Evolutionary conservation across 2,888 invertebrate species (phyloP).

Genomic region (Schizotus pectinicornis): DNA sequence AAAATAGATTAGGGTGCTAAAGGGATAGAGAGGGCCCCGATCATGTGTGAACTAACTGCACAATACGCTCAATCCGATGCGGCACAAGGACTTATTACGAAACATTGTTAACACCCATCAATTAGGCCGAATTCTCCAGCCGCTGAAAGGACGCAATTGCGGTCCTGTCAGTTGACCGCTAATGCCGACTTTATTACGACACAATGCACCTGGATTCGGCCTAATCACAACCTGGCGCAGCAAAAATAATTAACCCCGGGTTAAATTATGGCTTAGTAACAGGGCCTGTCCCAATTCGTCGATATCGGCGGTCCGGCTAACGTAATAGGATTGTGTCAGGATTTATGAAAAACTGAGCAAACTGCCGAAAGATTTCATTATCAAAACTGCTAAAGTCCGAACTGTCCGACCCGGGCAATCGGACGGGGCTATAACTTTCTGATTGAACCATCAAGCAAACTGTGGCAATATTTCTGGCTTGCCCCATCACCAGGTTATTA

Average conservation of each 20-base stretch:
- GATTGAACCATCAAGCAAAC: slow-evolving; percentile 52
- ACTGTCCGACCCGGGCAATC: slow-evolving; percentile 42
- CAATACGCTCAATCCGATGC: slow-evolving; percentile 32
- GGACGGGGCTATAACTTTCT: slow-evolving; percentile 48
- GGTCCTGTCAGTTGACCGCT: slow-evolving; percentile 8
- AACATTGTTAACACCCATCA: slow-evolving; percentile 37
- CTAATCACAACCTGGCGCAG: no score
- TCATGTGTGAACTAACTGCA: slow-evolving; percentile 36
- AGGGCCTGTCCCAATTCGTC: neutral
- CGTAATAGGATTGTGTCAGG: slow-evolving; percentile 17
- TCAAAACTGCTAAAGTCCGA: slow-evolving; percentile 42
- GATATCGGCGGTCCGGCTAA: slow-evolving; percentile 5
- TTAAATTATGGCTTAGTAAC: no score
- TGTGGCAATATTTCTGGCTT: slow-evolving; percentile 51
- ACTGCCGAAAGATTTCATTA: slow-evolving; percentile 43
- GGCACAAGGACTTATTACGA: slow-evolving; percentile 35
- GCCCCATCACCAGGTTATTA: slow-evolving; percentile 48
- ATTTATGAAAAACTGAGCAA: slow-evolving; percentile 22
- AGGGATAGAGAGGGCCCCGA: slow-evolving; percentile 28
- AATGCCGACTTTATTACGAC: slow-evolving; percentile 4
- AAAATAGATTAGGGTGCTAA: slow-evolving; percentile 33
- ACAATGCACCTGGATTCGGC: neutral
- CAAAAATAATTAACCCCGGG: neutral
- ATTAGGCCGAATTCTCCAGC: slow-evolving; percentile 35
- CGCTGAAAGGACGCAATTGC: slow-evolving; percentile 18